These are phyloP conservation scores for Torymus auratus DNA, from an alignment of 2,888 invertebrate genomes.

Conservation along the genomic window DNA sequence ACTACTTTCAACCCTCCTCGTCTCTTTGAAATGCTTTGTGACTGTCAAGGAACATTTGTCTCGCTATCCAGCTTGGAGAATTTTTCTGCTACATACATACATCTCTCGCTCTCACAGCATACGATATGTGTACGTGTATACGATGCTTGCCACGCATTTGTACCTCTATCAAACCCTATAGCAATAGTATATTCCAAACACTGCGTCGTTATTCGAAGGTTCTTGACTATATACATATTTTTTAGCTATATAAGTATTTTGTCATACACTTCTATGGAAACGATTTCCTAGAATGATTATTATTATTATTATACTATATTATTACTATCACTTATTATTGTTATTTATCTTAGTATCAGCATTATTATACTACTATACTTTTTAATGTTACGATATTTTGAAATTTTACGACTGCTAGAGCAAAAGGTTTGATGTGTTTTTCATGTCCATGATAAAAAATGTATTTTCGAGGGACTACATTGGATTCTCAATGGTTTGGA, in stretches of 20 bases:
- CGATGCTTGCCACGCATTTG: constrained; percentile 18
- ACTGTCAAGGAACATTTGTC: constrained; percentile 51
- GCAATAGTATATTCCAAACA: constrained; percentile 32
- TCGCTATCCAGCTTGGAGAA: constrained; percentile 11
- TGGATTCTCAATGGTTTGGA: constrained; percentile 3
- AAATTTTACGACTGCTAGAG: constrained; percentile 16
- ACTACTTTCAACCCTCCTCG: neutral
- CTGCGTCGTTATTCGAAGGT: constrained; percentile 24
- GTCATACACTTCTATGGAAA: constrained; percentile 2
- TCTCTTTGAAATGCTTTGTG: constrained; percentile 60
- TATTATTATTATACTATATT: neutral
- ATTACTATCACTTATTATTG: neutral
- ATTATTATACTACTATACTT: constrained; percentile 6
- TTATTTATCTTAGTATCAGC: neutral
- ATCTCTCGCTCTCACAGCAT: constrained; percentile 1
- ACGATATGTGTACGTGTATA: constrained; percentile 18
- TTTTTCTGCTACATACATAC: constrained; percentile 4
- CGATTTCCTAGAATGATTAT: neutral
- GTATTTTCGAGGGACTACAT: neutral
- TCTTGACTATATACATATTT: constrained; percentile 9
- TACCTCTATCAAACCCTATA: constrained; percentile 15
- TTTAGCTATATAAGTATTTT: constrained; percentile 10
- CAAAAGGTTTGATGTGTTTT: constrained; percentile 23
- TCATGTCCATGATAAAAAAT: constrained; percentile 21
- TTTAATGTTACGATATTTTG: neutral